phyloP scores from a whole-genome alignment of 2,797 vertebrate genomes.

The Benthosema pterotum region DNA sequence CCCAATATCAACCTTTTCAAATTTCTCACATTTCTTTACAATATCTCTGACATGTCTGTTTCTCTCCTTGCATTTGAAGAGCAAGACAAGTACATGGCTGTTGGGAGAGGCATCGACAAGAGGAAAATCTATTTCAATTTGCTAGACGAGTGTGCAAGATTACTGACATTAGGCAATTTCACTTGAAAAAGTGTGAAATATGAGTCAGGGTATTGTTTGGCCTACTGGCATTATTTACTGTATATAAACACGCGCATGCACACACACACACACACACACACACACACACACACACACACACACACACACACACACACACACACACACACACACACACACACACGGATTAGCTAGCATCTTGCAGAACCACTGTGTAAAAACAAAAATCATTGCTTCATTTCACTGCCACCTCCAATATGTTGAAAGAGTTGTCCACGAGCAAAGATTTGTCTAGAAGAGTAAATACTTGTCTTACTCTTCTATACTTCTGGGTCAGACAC shows the following conservation, averaged over 20 bases:
- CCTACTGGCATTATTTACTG: too few species aligned
- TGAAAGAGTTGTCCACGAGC: slow-evolving; percentile 41
- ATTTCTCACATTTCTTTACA: neutral
- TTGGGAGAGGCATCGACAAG: slow-evolving; percentile 55
- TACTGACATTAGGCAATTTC: slow-evolving; percentile 74
- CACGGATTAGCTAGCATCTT: neutral
- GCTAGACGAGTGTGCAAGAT: slow-evolving; percentile 66
- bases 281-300: too few species aligned
- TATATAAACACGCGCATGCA: too few species aligned
- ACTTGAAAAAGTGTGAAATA: slow-evolving; percentile 15
- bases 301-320: too few species aligned
- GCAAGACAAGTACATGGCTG: slow-evolving; percentile 31
- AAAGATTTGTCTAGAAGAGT: too few species aligned
- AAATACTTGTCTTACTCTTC: too few species aligned
- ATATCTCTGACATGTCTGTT: neutral
- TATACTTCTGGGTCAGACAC: too few species aligned
- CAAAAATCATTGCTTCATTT: slow-evolving; percentile 14
- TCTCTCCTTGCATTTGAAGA: slow-evolving; percentile 45
- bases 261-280: too few species aligned
- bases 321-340: too few species aligned
- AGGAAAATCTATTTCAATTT: slow-evolving; percentile 74
- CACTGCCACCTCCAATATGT: slow-evolving; percentile 35
- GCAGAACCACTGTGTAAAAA: slow-evolving; percentile 1
- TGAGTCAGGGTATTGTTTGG: too few species aligned
- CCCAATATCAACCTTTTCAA: neutral